Conservation (phyloP, 1,140 invertebrate genomes). For the Cataglyphis hispanica region DNA sequence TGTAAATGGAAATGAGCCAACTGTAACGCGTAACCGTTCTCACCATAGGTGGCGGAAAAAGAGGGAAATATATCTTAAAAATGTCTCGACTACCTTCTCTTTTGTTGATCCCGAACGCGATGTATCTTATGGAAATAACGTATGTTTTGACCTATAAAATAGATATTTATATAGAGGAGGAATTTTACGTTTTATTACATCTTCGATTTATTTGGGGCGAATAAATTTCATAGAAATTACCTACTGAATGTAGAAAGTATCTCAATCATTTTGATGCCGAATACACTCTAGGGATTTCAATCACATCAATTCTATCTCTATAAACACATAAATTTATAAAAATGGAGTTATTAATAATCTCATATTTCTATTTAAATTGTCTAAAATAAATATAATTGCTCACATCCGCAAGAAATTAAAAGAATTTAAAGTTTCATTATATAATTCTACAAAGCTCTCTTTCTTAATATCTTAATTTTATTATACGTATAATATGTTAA, state of each 20-base stretch:
- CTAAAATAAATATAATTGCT: neutral
- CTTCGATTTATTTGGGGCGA: neutral
- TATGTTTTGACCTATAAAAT: neutral
- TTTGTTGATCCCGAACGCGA: neutral
- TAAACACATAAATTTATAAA: neutral
- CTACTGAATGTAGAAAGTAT: constrained; percentile 4
- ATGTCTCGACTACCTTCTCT: neutral
- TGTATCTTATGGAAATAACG: neutral
- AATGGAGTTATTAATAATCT: neutral
- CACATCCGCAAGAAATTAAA: neutral
- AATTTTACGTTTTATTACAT: constrained; percentile 5
- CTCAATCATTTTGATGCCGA: neutral
- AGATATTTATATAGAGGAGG: constrained; percentile 14
- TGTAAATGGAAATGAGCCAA: constrained; percentile 44
- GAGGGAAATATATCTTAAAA: neutral
- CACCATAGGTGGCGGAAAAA: neutral
- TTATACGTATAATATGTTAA: neutral
- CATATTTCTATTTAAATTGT: neutral
- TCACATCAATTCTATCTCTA: neutral
- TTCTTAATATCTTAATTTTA: neutral
- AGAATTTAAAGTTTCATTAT: neutral
- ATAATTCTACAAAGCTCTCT: neutral
- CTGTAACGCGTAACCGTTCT: neutral
- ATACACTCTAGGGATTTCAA: neutral
- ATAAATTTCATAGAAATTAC: constrained; percentile 41